A percentile compares a stretch with the other conserved stretches of the same genome.
These are phyloP conservation scores for Lithophane ornitopus DNA, from an alignment of 2,888 invertebrate genomes.

Conservation along the genomic window DNA sequence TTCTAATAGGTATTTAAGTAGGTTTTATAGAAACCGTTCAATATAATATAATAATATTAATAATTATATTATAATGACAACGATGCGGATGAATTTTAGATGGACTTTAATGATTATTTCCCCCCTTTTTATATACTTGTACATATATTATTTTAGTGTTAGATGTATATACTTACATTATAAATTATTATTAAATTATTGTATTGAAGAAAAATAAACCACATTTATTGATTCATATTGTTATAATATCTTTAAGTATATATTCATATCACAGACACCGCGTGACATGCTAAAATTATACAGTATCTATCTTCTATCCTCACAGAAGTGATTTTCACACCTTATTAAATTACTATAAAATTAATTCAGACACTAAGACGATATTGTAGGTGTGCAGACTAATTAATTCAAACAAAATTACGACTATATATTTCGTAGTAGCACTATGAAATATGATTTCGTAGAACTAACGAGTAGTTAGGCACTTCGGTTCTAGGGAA, in stretches of 20 bases:
- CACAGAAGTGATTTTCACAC: constrained; percentile 21
- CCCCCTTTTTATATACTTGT: too few relatives aligned
- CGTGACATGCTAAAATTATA: constrained; percentile 11
- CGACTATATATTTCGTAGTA: constrained; percentile 40
- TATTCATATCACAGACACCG: constrained; percentile 1
- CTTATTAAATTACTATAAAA: constrained; percentile 41
- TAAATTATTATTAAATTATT: too few relatives aligned
- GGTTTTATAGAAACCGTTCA: background rate
- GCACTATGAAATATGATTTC: constrained; percentile 55
- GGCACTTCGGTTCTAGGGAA: constrained; percentile 48
- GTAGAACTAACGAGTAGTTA: constrained; percentile 40
- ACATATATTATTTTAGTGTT: too few relatives aligned
- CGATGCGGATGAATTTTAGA: too few relatives aligned
- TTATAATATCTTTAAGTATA: background rate
- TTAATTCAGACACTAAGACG: constrained; percentile 39
- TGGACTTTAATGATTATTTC: too few relatives aligned
- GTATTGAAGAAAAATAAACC: too few relatives aligned
- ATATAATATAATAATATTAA: too few relatives aligned
- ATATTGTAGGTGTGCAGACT: constrained; percentile 48
- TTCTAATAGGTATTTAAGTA: background rate
- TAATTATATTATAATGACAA: too few relatives aligned
- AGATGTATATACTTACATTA: too few relatives aligned
- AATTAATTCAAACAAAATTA: constrained; percentile 60
- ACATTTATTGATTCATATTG: too few relatives aligned
- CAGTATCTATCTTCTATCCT: background rate